Evolutionary conservation across 2,113 vertebrate species (phyloP).

Genomic region (Misgurnus mizolepis): DNA sequence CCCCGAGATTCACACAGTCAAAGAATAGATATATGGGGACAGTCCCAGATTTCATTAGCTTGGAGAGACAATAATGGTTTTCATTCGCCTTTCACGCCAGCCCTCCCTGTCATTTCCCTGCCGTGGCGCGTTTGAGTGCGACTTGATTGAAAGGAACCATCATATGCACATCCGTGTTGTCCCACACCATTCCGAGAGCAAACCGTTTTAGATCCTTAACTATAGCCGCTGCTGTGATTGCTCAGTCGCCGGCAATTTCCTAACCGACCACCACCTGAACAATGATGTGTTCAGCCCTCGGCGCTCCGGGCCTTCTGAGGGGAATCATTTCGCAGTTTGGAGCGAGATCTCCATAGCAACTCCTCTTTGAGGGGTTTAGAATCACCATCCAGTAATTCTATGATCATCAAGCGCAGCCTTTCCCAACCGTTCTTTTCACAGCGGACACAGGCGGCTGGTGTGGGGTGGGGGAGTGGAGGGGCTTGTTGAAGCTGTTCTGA

Average conservation of each 20-base stretch:
- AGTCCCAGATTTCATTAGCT: slow-evolving; percentile 62
- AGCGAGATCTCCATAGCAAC: slow-evolving; percentile 99
- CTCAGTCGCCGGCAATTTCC: slow-evolving; percentile 99
- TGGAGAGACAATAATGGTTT: slow-evolving; percentile 69
- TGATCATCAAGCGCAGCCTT: slow-evolving; percentile 99
- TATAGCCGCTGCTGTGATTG: slow-evolving; percentile 99
- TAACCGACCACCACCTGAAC: slow-evolving; percentile 99
- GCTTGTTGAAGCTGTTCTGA: slow-evolving; percentile 71
- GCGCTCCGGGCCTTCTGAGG: slow-evolving; percentile 99
- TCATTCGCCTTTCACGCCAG: slow-evolving; percentile 71
- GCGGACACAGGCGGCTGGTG: slow-evolving; percentile 89
- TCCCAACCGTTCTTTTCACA: slow-evolving; percentile 99
- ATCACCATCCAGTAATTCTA: slow-evolving; percentile 99
- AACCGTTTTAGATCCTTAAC: slow-evolving; percentile 99
- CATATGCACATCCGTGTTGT: slow-evolving; percentile 96
- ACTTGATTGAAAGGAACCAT: slow-evolving; percentile 88
- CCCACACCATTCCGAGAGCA: slow-evolving; percentile 97
- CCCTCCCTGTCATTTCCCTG: slow-evolving; percentile 66
- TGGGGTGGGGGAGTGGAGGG: slow-evolving; percentile 70
- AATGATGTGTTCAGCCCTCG: slow-evolving; percentile 99
- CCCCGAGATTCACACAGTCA: slow-evolving; percentile 54
- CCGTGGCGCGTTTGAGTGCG: slow-evolving; percentile 74
- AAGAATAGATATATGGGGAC: slow-evolving; percentile 56
- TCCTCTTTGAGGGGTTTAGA: slow-evolving; percentile 99
- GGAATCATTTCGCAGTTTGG: slow-evolving; percentile 99